Conservation (phyloP, 2,113 vertebrate species). For the Pitta sordida region DNA sequence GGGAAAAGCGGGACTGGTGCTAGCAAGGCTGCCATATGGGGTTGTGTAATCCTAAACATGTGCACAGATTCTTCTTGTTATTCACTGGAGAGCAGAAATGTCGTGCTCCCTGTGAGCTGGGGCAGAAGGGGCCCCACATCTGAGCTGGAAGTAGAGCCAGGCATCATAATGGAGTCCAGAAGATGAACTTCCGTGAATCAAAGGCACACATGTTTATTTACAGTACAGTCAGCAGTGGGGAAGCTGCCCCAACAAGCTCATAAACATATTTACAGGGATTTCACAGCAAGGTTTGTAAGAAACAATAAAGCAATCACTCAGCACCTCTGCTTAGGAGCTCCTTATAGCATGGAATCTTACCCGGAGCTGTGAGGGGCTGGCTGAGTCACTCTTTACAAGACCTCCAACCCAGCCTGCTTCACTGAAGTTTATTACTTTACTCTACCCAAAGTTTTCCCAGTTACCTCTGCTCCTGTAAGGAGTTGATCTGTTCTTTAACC, state of each 20-base stretch:
- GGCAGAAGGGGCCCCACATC: neutral
- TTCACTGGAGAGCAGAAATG: neutral
- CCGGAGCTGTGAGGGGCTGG: neutral
- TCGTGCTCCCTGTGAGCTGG: neutral
- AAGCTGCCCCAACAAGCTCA: slow-evolving; percentile 55
- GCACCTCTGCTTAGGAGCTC: slow-evolving; percentile 24
- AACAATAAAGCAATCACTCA: slow-evolving; percentile 65
- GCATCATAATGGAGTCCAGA: slow-evolving; percentile 48
- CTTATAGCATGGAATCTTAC: neutral
- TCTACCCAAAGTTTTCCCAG: neutral
- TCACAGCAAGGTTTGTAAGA: slow-evolving; percentile 57
- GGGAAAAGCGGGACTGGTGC: neutral
- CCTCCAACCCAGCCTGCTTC: neutral
- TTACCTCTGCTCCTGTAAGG: neutral
- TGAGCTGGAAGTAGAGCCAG: slow-evolving; percentile 6
- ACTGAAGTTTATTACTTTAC: neutral
- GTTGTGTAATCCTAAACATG: slow-evolving; percentile 28
- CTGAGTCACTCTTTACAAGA: neutral
- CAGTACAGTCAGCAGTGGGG: slow-evolving; percentile 31
- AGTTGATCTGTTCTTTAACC: neutral
- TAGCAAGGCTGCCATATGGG: neutral
- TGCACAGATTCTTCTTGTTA: neutral
- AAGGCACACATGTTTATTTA: slow-evolving; percentile 47
- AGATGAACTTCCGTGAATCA: slow-evolving; percentile 51
- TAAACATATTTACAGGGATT: slow-evolving; percentile 65